Percentiles rank a stretch among this genome's conserved stretches.
phyloP scores from a whole-genome alignment of 1,140 invertebrate genomes.

The Heliconius congener region DNA sequence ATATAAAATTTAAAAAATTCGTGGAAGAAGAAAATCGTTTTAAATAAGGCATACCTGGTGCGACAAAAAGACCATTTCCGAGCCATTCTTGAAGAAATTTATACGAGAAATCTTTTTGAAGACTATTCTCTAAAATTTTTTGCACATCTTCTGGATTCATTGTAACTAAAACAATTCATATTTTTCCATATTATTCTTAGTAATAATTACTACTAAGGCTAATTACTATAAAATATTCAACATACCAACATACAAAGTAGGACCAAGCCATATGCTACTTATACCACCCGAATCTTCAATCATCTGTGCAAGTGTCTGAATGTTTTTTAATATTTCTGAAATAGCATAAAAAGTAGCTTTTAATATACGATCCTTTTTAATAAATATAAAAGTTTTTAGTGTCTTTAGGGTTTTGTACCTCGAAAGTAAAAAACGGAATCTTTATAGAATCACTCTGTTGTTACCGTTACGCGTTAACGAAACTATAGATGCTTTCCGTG shows the following conservation, averaged over 20 bases:
- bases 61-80: slow-evolving; percentile 87
- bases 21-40: background rate
- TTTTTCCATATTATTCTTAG: background rate
- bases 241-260: slow-evolving; percentile 56
- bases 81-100: slow-evolving; percentile 86
- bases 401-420: too few species aligned
- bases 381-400: too few species aligned
- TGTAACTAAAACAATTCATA: slow-evolving; percentile 56
- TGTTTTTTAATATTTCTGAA: slow-evolving; percentile 60
- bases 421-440: too few species aligned
- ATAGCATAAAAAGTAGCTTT: slow-evolving; percentile 1
- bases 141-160: slow-evolving; percentile 78
- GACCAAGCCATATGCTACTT: slow-evolving; percentile 59
- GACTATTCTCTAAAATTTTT: slow-evolving; percentile 69
- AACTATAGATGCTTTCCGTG: too few species aligned
- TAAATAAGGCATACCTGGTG: slow-evolving; percentile 70
- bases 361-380: too few species aligned
- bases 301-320: slow-evolving; percentile 40
- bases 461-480: too few species aligned
- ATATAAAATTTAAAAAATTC: too few species aligned
- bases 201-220: slow-evolving; percentile 12
- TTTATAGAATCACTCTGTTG: too few species aligned
- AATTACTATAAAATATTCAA: slow-evolving; percentile 21
- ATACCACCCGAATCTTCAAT: slow-evolving; percentile 43
- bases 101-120: slow-evolving; percentile 88